Evolutionary conservation across 2,797 vertebrate genomes (phyloP).

Genomic region (Sebastes taczanowskii): DNA sequence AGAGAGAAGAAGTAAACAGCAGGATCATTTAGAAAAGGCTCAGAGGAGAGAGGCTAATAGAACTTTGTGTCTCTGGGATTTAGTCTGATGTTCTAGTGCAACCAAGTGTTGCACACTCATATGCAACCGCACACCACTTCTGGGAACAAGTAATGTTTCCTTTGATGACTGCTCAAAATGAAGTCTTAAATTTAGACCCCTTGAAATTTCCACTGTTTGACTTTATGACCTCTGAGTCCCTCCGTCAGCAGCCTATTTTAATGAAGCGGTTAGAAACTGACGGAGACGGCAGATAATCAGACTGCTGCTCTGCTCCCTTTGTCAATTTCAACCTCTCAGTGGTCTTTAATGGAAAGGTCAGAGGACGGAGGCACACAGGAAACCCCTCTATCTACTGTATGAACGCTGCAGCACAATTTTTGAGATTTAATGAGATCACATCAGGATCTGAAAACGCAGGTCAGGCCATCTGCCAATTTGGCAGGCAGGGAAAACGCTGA

Average conservation of each 20-base stretch:
- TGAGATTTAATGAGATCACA: neutral
- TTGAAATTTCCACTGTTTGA: constrained; percentile 17
- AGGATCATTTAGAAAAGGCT: neutral
- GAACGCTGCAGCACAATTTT: neutral
- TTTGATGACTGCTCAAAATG: constrained; percentile 3
- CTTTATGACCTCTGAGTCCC: constrained; percentile 20
- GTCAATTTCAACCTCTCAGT: constrained; percentile 7
- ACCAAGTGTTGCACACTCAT: neutral
- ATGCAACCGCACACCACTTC: neutral
- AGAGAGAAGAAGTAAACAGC: neutral
- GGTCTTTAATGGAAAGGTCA: constrained; percentile 13
- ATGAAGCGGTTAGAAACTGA: constrained; percentile 24
- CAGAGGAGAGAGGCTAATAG: neutral
- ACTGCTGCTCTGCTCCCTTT: neutral
- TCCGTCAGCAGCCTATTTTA: constrained; percentile 11
- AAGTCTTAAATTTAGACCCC: neutral
- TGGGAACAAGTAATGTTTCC: neutral
- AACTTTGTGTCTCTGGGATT: neutral
- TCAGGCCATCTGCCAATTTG: too few relatives aligned
- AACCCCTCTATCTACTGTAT: neutral
- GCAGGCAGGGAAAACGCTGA: too few relatives aligned
- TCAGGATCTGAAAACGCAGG: too few relatives aligned
- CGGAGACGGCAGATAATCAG: constrained; percentile 10
- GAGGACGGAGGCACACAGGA: neutral
- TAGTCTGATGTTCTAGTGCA: neutral